phyloP scores from a whole-genome alignment of 2,888 invertebrate species.

The Malthinus seriepunctatus region DNA sequence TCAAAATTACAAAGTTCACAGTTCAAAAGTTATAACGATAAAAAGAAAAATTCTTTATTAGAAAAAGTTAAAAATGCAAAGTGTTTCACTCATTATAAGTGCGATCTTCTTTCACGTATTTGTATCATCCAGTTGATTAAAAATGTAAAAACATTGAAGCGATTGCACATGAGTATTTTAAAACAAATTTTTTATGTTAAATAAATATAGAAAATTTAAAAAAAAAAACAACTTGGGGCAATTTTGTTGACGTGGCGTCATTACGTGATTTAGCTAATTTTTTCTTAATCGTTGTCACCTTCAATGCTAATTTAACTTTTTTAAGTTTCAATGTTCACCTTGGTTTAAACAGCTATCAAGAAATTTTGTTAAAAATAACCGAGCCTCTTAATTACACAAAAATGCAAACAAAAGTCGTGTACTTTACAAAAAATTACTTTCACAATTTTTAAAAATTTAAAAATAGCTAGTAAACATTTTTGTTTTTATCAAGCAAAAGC shows the following conservation, averaged over 20 bases:
- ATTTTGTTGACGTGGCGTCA: constrained; percentile 5
- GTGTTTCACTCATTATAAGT: background rate
- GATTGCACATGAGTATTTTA: constrained; percentile 36
- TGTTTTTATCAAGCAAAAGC: background rate
- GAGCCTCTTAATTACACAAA: background rate
- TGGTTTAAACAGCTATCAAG: background rate
- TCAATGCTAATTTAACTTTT: constrained; percentile 20
- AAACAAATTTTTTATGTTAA: constrained; percentile 20
- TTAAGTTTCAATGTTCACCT: too few relatives aligned
- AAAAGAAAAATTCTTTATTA: background rate
- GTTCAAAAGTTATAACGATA: background rate
- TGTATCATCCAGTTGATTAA: constrained; percentile 13
- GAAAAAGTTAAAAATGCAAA: background rate
- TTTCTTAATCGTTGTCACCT: constrained; percentile 23
- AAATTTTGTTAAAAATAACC: background rate
- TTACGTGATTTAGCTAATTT: constrained; percentile 20
- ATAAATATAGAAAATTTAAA: background rate
- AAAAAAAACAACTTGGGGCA: background rate
- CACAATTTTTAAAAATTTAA: background rate
- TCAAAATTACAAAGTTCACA: constrained; percentile 5
- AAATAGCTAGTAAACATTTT: background rate
- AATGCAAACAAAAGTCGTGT: background rate
- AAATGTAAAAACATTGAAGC: constrained; percentile 26
- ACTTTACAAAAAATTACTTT: background rate
- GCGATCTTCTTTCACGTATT: constrained; percentile 1